Evolutionary conservation across 2,797 vertebrate genomes (phyloP).

Genomic region (Epinephelus awoara): DNA sequence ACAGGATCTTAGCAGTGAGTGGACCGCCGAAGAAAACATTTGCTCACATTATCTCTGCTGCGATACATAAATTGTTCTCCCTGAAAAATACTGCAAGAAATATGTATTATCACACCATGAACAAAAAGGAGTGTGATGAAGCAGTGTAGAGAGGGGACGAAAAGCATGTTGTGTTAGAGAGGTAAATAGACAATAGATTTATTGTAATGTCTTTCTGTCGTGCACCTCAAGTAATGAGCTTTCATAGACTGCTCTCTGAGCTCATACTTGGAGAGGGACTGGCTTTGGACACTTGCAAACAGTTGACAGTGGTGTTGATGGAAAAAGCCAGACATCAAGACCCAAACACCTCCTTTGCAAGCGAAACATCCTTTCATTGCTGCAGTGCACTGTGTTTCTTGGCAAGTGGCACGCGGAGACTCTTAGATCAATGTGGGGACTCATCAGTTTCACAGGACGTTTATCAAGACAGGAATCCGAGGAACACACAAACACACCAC

Average conservation of each 20-base stretch:
- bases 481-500: slow-evolving; percentile 10
- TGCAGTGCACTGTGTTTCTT: slow-evolving; percentile 23
- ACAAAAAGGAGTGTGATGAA: slow-evolving; percentile 33
- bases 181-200: slow-evolving; percentile 64
- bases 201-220: slow-evolving; percentile 59
- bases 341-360: slow-evolving; percentile 36
- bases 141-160: not conserved
- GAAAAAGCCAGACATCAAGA: slow-evolving; percentile 47
- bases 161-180: slow-evolving; percentile 44
- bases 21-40: slow-evolving; percentile 56
- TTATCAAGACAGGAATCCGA: slow-evolving; percentile 19
- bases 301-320: slow-evolving; percentile 45
- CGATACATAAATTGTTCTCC: slow-evolving; percentile 44
- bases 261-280: slow-evolving; percentile 51
- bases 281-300: slow-evolving; percentile 54
- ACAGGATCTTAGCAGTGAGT: slow-evolving; percentile 42
- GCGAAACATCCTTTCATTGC: slow-evolving; percentile 22
- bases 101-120: slow-evolving; percentile 57
- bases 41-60: slow-evolving; percentile 52
- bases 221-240: slow-evolving; percentile 53
- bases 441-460: slow-evolving; percentile 24
- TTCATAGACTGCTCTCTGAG: slow-evolving; percentile 55
- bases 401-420: slow-evolving; percentile 26
- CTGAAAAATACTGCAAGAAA: slow-evolving; percentile 53
- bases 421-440: slow-evolving; percentile 36